Evolutionary conservation across 2,797 vertebrate species (phyloP).

Genomic region (Sebastes steindachneri): DNA sequence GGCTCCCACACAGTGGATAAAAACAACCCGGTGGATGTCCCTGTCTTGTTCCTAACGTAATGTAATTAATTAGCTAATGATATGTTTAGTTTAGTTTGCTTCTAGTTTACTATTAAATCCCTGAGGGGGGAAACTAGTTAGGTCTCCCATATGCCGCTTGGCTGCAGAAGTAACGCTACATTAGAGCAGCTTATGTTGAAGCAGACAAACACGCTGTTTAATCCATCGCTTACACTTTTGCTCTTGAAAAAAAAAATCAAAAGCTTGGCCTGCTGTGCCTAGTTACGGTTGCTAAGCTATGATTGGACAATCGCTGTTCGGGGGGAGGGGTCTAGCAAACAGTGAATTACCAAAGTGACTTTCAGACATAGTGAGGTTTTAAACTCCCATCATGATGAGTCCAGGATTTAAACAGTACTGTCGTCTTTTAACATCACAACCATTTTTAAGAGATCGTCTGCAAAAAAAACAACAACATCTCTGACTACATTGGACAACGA

Average conservation of each 20-base stretch:
- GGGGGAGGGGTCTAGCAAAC: not conserved
- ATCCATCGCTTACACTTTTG: not conserved
- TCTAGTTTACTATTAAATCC: not conserved
- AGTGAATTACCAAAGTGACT: not conserved
- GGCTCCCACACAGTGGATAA: too few relatives aligned
- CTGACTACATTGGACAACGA: constrained; percentile 14
- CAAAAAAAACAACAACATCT: not conserved
- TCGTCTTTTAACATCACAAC: not conserved
- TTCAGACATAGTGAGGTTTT: not conserved
- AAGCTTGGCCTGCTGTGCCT: not conserved
- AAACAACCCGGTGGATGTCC: not conserved
- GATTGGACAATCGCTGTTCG: not conserved
- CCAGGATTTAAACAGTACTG: not conserved
- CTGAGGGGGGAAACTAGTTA: not conserved
- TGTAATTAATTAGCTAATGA: not conserved
- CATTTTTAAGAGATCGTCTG: not conserved
- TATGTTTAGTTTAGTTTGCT: not conserved
- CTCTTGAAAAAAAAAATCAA: not conserved
- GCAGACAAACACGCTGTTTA: not conserved
- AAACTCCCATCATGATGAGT: not conserved
- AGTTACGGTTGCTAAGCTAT: not conserved
- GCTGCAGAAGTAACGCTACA: not conserved
- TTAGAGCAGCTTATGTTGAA: not conserved
- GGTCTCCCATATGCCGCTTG: not conserved
- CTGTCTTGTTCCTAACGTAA: not conserved